phyloP scores from a whole-genome alignment of 2,797 vertebrate genomes.

The Pantherophis vulpinus region DNA sequence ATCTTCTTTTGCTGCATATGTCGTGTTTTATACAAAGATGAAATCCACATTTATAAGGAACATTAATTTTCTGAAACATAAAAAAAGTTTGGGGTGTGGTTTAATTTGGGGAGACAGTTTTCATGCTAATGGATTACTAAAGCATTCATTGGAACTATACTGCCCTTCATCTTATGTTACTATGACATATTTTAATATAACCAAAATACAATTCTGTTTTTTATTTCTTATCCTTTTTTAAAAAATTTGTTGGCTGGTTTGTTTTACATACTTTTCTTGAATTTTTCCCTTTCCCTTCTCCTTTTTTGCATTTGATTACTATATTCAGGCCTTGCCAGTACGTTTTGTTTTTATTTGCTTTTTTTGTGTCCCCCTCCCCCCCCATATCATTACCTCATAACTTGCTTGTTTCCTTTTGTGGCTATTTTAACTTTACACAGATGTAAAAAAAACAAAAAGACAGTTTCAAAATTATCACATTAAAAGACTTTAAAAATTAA shows the following conservation, averaged over 20 bases:
- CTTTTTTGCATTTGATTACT: slow-evolving; percentile 4
- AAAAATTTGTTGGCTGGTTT: background rate
- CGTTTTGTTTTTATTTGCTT: slow-evolving; percentile 12
- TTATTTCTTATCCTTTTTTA: background rate
- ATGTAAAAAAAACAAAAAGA: slow-evolving; percentile 50
- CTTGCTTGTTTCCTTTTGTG: slow-evolving; percentile 44
- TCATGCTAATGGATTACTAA: background rate
- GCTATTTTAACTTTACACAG: slow-evolving; percentile 61
- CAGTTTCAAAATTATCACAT: slow-evolving; percentile 60
- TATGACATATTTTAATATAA: background rate
- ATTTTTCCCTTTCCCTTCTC: background rate
- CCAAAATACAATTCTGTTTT: background rate
- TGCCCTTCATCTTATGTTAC: background rate
- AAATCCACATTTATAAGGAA: background rate
- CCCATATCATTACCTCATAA: slow-evolving; percentile 27
- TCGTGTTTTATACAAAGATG: background rate
- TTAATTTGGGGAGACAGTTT: background rate
- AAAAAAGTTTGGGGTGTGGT: background rate
- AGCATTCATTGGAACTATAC: background rate
- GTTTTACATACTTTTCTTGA: background rate
- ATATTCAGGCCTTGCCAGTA: background rate
- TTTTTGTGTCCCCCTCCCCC: background rate
- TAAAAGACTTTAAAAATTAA: slow-evolving; percentile 63
- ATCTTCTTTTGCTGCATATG: background rate
- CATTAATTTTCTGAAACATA: slow-evolving; percentile 3